Evolutionary conservation across 2,888 invertebrate species (phyloP), one percentile per base, ranked within the genome.

Genomic region (Gymnosoma rotundatum): DNA sequence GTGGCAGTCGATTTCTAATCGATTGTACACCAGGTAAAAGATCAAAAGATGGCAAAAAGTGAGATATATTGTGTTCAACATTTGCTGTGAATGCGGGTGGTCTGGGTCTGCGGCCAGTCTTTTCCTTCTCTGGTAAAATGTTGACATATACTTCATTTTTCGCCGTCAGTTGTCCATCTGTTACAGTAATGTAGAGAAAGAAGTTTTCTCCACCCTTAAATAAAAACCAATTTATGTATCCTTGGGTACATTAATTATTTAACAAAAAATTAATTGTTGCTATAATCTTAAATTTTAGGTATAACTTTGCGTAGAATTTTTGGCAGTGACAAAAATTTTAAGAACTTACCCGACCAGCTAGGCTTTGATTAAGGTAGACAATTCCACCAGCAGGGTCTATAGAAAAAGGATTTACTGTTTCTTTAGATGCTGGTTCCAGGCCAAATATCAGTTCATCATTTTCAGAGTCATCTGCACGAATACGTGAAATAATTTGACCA

Each of bases 311-410:
- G 7, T 32, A 32, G 14, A 16, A 48, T 45, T 45, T 45, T 12
- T 45, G 1, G 2, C 25, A 4, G 0, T 18, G n/a, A n/a, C 58
- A 20, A 38, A 38, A n/a, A 20, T 9, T n/a, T 58, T 18, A 54
- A 50, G 5, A 63, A 92, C 94, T 94, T 93, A 97, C 97, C 93
- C 95, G 94, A 89, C 96, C 96, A 88, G 92, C 92, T 45, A 97
- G 93, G 0, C 96, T 95, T 89, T 97, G 95, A 89, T 97, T 97
- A 66, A 97, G 94, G 88, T 94, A 95, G 70, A 97, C 96, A 7
- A 95, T 94, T 42, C 97, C 97, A 0, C 95, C 95, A 5, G 93
- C 92, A 50, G 94, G 94, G 91, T 97, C 94, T 83, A 98, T 97
- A 60, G 93, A 92, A 90, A 97, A 97, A 1, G 97, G 97, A 25